Conservation (phyloP, 2,888 invertebrate genomes). For the Diarsia dahlii region DNA sequence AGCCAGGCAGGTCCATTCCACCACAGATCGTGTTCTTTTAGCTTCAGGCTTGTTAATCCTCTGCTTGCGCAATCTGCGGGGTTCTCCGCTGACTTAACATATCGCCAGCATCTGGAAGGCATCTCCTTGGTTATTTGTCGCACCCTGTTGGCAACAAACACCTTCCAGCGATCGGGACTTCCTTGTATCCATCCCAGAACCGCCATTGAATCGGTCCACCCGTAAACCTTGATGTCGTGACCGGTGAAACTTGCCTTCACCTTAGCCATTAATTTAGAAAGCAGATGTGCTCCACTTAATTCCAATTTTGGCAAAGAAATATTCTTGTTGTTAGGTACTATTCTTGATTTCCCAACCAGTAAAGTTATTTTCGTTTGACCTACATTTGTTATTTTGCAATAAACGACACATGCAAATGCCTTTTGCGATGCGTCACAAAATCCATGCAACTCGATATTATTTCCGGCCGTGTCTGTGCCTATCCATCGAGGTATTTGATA, state of each 20-base stretch:
- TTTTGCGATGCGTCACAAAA: background rate
- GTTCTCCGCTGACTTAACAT: conserved; percentile 47
- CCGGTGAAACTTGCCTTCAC: background rate
- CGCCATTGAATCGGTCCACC: conserved; percentile 2
- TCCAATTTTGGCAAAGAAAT: conserved; percentile 4
- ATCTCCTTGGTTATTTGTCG: background rate
- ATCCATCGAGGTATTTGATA: conserved; percentile 2
- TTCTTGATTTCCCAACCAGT: conserved; percentile 4
- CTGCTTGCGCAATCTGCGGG: conserved; percentile 52
- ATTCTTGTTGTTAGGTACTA: background rate
- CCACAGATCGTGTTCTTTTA: background rate
- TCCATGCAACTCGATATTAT: too few species aligned
- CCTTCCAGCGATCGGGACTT: background rate
- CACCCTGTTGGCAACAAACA: background rate
- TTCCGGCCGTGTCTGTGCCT: background rate
- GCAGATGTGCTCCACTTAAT: conserved; percentile 1
- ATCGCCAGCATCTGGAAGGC: background rate
- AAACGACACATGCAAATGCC: conserved; percentile 1
- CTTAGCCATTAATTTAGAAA: background rate
- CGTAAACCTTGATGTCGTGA: background rate
- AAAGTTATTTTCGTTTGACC: conserved; percentile 3
- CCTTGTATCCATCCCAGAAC: conserved; percentile 1
- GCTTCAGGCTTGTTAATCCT: conserved; percentile 23
- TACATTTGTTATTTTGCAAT: conserved; percentile 1
- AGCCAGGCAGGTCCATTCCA: conserved; percentile 10